Percentiles rank a stretch among this genome's conserved stretches.
phyloP scores from a whole-genome alignment of 2,113 vertebrate genomes.

The Saccopteryx leptura region DNA sequence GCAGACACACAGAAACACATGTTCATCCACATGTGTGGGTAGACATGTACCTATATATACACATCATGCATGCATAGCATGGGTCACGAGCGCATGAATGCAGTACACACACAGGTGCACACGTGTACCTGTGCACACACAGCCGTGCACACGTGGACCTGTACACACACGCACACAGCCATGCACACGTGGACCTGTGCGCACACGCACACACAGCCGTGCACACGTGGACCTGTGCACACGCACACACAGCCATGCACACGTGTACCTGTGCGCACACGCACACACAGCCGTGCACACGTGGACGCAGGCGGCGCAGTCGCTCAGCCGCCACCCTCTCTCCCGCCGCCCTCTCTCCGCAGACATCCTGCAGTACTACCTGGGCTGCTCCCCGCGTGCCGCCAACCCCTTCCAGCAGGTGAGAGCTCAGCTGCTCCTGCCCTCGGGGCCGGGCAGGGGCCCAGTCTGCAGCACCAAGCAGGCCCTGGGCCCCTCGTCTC shows the following conservation, averaged over 20 bases:
- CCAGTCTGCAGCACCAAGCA: neutral
- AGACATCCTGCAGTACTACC: slow-evolving; percentile 96
- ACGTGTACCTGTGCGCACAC: too few relatives aligned
- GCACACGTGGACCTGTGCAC: too few relatives aligned
- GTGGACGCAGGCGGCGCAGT: rapidly evolving
- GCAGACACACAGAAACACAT: rapidly evolving
- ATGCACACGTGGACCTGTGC: too few relatives aligned
- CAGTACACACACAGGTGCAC: too few relatives aligned
- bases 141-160: too few relatives aligned
- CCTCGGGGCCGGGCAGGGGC: neutral
- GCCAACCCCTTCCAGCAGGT: slow-evolving; percentile 99
- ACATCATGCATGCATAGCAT: too few relatives aligned
- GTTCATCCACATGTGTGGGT: neutral
- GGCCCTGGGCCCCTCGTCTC: neutral
- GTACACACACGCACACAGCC: too few relatives aligned
- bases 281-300: too few relatives aligned
- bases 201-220: too few relatives aligned
- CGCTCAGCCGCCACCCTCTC: neutral
- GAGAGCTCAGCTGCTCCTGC: slow-evolving; percentile 49
- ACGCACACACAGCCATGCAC: too few relatives aligned
- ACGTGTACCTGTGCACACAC: too few relatives aligned
- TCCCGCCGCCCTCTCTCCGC: slow-evolving; percentile 62
- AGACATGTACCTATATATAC: rapidly evolving
- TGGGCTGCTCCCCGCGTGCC: slow-evolving; percentile 92
- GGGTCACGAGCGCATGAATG: too few relatives aligned